A percentile compares a stretch with the other conserved stretches of the same genome.
Conservation (phyloP, 1,140 invertebrate genomes). For the Achroia grisella region DNA sequence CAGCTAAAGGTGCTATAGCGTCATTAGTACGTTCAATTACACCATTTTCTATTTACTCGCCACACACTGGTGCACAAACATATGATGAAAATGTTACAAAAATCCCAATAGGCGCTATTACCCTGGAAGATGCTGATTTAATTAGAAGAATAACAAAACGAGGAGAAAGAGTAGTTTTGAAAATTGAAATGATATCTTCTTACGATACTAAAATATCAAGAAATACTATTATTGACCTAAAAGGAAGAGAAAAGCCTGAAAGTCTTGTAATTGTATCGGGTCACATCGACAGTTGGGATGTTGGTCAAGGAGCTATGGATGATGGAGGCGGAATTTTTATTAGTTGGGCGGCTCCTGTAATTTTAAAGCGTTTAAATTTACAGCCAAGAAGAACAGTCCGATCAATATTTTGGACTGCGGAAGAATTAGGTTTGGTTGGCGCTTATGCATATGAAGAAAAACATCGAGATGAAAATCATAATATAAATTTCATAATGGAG, state of each 20-base stretch:
- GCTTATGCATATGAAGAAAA: constrained; percentile 77
- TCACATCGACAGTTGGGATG: constrained; percentile 93
- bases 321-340: constrained; percentile 89
- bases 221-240: constrained; percentile 83
- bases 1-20: constrained; percentile 84
- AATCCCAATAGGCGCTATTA: constrained; percentile 87
- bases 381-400: constrained; percentile 83
- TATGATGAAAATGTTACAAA: constrained; percentile 76
- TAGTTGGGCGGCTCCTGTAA: constrained; percentile 83
- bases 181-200: constrained; percentile 65
- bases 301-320: constrained; percentile 91
- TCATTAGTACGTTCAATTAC: constrained; percentile 83
- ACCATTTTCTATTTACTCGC: constrained; percentile 82
- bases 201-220: constrained; percentile 74
- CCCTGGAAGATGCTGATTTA: constrained; percentile 86
- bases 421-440: constrained; percentile 84
- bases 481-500: constrained; percentile 83
- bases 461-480: constrained; percentile 76
- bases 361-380: constrained; percentile 81
- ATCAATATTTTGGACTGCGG: constrained; percentile 88
- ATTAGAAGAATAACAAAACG: constrained; percentile 78
- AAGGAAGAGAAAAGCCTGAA: constrained; percentile 74
- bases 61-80: constrained; percentile 80
- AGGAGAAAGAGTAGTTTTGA: constrained; percentile 72
- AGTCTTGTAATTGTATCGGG: constrained; percentile 87